phyloP scores from a whole-genome alignment of 2,888 invertebrate species.

The Allacma fusca region DNA sequence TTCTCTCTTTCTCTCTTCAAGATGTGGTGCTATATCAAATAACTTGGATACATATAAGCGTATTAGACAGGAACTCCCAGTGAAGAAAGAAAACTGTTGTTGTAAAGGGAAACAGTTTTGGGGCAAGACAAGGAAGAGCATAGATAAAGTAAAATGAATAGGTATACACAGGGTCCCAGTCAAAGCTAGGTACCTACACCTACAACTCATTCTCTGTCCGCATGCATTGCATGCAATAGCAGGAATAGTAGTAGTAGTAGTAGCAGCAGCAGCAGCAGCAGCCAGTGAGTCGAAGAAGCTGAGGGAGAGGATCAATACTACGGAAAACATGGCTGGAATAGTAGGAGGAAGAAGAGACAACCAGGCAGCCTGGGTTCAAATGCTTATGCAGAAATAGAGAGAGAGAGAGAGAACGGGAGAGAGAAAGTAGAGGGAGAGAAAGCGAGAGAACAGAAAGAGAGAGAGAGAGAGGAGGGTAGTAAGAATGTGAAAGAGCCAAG shows the following conservation, averaged over 20 bases:
- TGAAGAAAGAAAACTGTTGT: constrained; percentile 17
- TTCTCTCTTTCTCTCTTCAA: background rate
- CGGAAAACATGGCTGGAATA: constrained; percentile 56
- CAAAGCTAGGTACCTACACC: background rate
- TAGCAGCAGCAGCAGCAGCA: background rate
- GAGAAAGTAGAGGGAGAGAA: constrained; percentile 8
- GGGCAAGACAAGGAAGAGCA: background rate
- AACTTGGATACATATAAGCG: background rate
- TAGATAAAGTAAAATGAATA: background rate
- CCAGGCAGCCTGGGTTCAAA: background rate
- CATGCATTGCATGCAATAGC: constrained; percentile 8
- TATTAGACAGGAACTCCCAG: background rate
- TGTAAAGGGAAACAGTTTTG: constrained; percentile 20
- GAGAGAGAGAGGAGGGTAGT: constrained; percentile 19
- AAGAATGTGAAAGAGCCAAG: constrained; percentile 10
- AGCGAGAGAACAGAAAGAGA: constrained; percentile 11
- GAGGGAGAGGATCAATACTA: constrained; percentile 53
- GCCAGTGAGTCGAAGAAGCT: constrained; percentile 39
- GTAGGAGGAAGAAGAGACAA: constrained; percentile 16
- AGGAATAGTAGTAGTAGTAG: background rate
- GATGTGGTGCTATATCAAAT: background rate
- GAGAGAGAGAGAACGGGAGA: background rate
- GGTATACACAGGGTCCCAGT: background rate
- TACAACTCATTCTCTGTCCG: constrained; percentile 23
- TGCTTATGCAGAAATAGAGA: background rate